Percentiles rank a stretch among this genome's conserved stretches.
Evolutionary conservation across 2,888 invertebrate genomes (phyloP).

Genomic region (Diplazon laetatorius): DNA sequence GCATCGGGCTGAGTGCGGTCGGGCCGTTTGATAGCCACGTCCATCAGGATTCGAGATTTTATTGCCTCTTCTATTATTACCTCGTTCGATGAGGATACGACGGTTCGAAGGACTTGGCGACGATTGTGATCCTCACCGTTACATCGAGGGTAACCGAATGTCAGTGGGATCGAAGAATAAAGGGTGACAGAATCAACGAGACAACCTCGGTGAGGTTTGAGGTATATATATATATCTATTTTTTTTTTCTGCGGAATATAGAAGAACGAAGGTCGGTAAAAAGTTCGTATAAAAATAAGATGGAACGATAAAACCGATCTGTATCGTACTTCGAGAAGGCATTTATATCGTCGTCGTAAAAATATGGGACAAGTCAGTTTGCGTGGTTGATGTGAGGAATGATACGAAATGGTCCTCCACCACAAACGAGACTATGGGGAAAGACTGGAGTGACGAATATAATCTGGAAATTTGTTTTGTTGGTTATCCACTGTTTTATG

Average conservation of each 20-base stretch:
- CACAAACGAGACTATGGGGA: background rate
- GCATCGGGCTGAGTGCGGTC: background rate
- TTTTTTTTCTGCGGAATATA: background rate
- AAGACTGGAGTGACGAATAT: too few species aligned
- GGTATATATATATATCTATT: too few species aligned
- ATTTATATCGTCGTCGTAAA: constrained; percentile 53
- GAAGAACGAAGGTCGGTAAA: constrained; percentile 27
- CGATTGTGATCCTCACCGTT: constrained; percentile 18
- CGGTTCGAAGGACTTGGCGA: background rate
- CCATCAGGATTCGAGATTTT: background rate
- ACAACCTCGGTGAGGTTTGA: constrained; percentile 3
- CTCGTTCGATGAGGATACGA: constrained; percentile 9
- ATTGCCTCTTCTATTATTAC: background rate
- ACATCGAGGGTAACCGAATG: constrained; percentile 24
- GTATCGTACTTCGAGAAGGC: constrained; percentile 45
- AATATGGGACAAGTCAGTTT: constrained; percentile 46
- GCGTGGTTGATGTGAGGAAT: constrained; percentile 36
- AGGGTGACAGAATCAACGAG: background rate
- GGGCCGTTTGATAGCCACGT: background rate
- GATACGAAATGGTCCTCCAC: background rate
- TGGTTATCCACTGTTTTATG: background rate
- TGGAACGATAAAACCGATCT: constrained; percentile 33
- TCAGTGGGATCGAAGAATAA: constrained; percentile 21
- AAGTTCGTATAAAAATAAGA: constrained; percentile 13
- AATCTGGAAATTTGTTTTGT: too few species aligned